phyloP scores from a whole-genome alignment of 1,140 invertebrate species.

The Uloborus diversus region DNA sequence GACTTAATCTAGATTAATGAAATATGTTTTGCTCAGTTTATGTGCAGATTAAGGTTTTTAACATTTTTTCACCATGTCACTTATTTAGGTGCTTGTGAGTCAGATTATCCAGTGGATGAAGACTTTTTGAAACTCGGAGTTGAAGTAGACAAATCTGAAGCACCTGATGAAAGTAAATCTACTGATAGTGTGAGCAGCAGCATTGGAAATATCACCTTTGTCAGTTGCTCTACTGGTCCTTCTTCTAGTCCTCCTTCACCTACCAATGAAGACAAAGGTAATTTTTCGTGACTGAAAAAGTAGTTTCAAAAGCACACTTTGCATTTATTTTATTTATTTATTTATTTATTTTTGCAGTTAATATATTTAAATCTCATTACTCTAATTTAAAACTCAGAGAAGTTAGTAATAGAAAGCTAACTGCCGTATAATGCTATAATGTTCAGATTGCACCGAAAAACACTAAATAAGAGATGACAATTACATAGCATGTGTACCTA shows the following conservation, averaged over 20 bases:
- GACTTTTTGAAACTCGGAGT: constrained; percentile 59
- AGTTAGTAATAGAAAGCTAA: no score
- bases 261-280: constrained; percentile 41
- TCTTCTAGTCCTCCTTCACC: constrained; percentile 48
- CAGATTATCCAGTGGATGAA: constrained; percentile 69
- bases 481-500: no score
- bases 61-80: no score
- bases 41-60: no score
- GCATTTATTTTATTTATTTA: not conserved
- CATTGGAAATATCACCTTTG: constrained; percentile 63
- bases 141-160: constrained; percentile 52
- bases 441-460: no score
- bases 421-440: no score
- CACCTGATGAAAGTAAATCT: constrained; percentile 59
- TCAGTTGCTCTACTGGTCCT: constrained; percentile 53
- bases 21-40: no score
- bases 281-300: not conserved
- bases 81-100: constrained; percentile 70
- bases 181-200: constrained; percentile 55
- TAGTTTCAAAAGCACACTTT: not conserved
- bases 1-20: no score
- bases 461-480: no score
- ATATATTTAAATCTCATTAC: no score
- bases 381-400: no score
- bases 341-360: not conserved